These are phyloP conservation scores for Holothuria glaberrima DNA, from an alignment of 35 echinoderm and acorn worm genomes.

Conservation along the genomic window DNA sequence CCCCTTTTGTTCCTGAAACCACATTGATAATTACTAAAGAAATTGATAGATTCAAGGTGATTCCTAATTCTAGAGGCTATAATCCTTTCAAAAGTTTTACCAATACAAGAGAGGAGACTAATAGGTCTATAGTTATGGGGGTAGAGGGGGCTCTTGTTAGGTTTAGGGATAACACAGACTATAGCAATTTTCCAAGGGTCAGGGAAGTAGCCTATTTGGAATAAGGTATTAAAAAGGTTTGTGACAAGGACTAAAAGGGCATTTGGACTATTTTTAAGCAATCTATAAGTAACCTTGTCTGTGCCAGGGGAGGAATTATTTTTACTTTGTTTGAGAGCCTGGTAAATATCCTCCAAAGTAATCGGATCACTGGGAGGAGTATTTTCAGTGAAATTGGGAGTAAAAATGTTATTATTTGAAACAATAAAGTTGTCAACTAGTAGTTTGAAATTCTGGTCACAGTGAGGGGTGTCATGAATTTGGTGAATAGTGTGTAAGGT, in stretches of 20 bases:
- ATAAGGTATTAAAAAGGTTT: background rate
- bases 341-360: too few relatives aligned
- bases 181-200: background rate
- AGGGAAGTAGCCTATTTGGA: background rate
- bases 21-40: background rate
- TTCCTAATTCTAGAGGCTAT: background rate
- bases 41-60: background rate
- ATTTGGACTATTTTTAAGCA: too few relatives aligned
- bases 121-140: background rate
- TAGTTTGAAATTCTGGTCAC: too few relatives aligned
- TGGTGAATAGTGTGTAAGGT: too few relatives aligned
- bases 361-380: too few relatives aligned
- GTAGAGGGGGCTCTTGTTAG: background rate
- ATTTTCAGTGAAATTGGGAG: too few relatives aligned
- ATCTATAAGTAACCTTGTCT: too few relatives aligned
- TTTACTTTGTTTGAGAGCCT: background rate
- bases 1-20: background rate
- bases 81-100: slow-evolving; percentile 2
- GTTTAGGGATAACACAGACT: background rate
- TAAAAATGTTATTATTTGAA: too few relatives aligned
- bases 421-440: too few relatives aligned
- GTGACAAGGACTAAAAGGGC: too few relatives aligned
- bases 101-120: too few relatives aligned
- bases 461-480: too few relatives aligned
- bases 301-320: background rate